A percentile compares a stretch with the other conserved stretches of the same genome.
Conservation (phyloP, 2,888 invertebrate genomes). For the Limenitis camilla region DNA sequence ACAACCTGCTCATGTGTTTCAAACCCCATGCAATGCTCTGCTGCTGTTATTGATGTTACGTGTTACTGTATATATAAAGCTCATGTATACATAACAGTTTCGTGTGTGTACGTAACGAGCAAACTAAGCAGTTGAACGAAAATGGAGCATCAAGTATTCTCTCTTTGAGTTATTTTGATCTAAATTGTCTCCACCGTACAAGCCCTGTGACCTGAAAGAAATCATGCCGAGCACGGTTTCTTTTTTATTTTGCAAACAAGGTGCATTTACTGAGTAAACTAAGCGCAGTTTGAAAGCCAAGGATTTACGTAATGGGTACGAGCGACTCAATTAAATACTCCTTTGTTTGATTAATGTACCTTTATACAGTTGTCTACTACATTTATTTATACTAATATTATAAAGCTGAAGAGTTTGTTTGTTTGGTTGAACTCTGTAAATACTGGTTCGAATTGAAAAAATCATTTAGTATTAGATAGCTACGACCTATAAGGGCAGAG, state of each 20-base stretch:
- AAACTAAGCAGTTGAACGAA: not conserved
- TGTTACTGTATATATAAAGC: not conserved
- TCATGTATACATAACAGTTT: not conserved
- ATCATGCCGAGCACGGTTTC: constrained; percentile 6
- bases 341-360: constrained; percentile 3
- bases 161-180: constrained; percentile 6
- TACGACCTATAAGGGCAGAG: too few species aligned
- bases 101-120: not conserved
- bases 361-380: not conserved
- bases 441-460: too few species aligned
- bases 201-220: constrained; percentile 13
- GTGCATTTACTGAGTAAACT: constrained; percentile 15
- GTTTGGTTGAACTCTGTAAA: too few species aligned
- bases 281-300: constrained; percentile 13
- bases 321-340: constrained; percentile 13
- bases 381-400: not conserved
- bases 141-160: constrained; percentile 2
- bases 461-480: too few species aligned
- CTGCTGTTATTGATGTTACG: too few species aligned
- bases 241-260: constrained; percentile 15
- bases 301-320: constrained; percentile 12
- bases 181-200: constrained; percentile 10
- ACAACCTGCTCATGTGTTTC: too few species aligned
- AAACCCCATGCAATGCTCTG: too few species aligned
- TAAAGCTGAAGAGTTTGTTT: too few species aligned